A percentile compares a stretch with the other conserved stretches of the same genome.
phyloP scores from a whole-genome alignment of 2,113 vertebrate genomes.

The Illadopsis cleaveri region DNA sequence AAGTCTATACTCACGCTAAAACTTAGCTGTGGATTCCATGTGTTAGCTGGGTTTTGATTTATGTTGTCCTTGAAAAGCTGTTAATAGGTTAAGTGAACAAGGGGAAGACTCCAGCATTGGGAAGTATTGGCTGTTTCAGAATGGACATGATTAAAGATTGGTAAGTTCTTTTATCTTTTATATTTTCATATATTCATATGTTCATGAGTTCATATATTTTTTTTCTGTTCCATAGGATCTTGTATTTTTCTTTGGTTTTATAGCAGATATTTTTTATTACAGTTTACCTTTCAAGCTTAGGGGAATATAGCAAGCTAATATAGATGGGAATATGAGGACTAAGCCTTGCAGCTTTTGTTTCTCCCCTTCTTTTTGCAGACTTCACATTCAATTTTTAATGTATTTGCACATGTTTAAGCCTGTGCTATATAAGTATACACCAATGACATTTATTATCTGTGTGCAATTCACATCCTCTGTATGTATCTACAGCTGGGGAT shows the following conservation, averaged over 20 bases:
- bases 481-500: background rate
- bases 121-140: background rate
- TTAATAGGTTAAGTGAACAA: background rate
- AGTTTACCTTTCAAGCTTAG: background rate
- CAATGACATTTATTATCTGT: background rate
- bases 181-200: too few relatives aligned
- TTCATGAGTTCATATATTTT: background rate
- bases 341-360: background rate
- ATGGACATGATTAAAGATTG: background rate
- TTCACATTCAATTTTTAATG: background rate
- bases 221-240: background rate
- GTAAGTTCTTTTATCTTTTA: background rate
- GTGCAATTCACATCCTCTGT: background rate
- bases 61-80: background rate
- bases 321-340: background rate
- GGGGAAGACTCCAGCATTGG: background rate
- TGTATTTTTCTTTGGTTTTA: background rate
- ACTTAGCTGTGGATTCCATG: background rate
- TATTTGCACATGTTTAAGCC: background rate
- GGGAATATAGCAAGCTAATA: background rate
- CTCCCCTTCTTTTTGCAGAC: background rate
- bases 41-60: background rate
- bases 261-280: background rate
- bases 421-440: background rate
- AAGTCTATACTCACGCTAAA: background rate